Percentiles rank a stretch among this genome's conserved stretches.
phyloP scores from a whole-genome alignment of 2,888 invertebrate genomes.

The Fragum fragum region DNA sequence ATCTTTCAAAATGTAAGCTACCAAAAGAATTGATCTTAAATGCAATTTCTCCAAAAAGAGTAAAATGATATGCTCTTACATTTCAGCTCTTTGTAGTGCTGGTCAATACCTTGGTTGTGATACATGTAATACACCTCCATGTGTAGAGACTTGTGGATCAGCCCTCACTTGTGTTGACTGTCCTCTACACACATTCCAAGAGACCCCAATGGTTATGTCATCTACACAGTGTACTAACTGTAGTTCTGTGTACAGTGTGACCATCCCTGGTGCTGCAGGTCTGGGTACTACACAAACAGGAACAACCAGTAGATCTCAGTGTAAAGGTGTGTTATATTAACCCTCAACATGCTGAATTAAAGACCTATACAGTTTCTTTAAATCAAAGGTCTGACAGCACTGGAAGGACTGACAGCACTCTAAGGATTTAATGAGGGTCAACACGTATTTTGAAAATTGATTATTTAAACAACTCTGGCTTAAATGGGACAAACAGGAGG shows the following conservation, averaged over 20 bases:
- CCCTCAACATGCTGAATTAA: neutral
- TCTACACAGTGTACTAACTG: conserved; percentile 29
- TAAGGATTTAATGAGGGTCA: too few relatives aligned
- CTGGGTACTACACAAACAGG: conserved; percentile 11
- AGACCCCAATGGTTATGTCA: neutral
- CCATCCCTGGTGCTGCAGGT: conserved; percentile 11
- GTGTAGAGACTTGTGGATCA: conserved; percentile 21
- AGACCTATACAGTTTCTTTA: too few relatives aligned
- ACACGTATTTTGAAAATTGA: too few relatives aligned
- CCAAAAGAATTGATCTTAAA: too few relatives aligned
- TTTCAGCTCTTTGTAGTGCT: neutral
- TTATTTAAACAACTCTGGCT: too few relatives aligned
- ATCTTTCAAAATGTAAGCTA: neutral
- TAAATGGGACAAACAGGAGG: too few relatives aligned
- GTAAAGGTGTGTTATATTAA: conserved; percentile 23
- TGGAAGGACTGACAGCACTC: too few relatives aligned
- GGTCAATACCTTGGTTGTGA: conserved; percentile 17
- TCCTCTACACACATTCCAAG: conserved; percentile 29
- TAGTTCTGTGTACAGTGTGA: neutral
- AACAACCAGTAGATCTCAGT: neutral
- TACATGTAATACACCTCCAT: conserved; percentile 10
- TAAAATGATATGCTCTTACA: too few relatives aligned
- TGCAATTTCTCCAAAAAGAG: too few relatives aligned
- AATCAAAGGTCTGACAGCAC: too few relatives aligned
- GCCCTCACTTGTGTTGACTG: conserved; percentile 27